These are phyloP conservation scores for Microctenopoma steveboyesi DNA, from an alignment of 2,797 vertebrate species.

Conservation along the genomic window DNA sequence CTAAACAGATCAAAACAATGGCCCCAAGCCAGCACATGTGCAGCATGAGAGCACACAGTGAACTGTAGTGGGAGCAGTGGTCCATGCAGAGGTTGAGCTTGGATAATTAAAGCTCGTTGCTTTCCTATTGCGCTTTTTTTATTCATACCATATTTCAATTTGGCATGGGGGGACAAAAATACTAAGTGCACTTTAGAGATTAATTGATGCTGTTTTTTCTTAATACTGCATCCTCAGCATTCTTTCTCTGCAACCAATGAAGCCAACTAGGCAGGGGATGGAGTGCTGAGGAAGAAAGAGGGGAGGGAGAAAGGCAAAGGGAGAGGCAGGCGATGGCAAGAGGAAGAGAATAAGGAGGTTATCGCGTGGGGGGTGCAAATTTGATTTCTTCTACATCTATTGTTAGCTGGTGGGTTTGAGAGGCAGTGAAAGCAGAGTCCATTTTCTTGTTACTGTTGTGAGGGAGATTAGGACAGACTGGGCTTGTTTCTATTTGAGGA, in stretches of 20 bases:
- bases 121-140: conserved; percentile 67
- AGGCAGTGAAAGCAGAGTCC: conserved; percentile 59
- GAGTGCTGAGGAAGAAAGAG: conserved; percentile 29
- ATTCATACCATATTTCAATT: conserved; percentile 84
- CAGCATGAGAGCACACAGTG: conserved; percentile 19
- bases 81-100: conserved; percentile 67
- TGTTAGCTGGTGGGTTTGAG: conserved; percentile 71
- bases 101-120: conserved; percentile 81
- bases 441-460: conserved; percentile 67
- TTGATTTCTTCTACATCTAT: conserved; percentile 72
- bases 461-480: conserved; percentile 70
- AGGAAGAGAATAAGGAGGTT: conserved; percentile 58
- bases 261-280: conserved; percentile 64
- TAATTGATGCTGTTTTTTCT: conserved; percentile 78
- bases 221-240: conserved; percentile 78
- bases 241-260: conserved; percentile 65
- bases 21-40: conserved; percentile 20
- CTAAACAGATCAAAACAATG: conserved; percentile 32
- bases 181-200: conserved; percentile 82
- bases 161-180: conserved; percentile 70
- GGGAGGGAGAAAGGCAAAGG: conserved; percentile 19
- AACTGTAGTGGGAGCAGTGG: conserved; percentile 56
- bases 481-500: conserved; percentile 78
- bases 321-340: conserved; percentile 26
- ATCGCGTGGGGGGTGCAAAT: conserved; percentile 59